phyloP scores from a whole-genome alignment of 1,140 invertebrate genomes.

The Apis laboriosa region DNA sequence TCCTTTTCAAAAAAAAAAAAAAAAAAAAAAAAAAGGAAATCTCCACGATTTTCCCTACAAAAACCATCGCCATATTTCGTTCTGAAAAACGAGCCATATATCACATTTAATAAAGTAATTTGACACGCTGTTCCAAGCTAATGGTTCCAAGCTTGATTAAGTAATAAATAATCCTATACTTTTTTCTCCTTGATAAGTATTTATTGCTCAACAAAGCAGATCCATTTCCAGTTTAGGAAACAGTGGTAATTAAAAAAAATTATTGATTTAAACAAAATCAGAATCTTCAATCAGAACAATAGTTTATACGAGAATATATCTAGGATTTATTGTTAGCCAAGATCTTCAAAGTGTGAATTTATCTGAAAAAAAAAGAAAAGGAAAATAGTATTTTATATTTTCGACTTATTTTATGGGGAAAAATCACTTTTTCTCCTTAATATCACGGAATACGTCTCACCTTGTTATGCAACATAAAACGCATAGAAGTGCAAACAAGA shows the following conservation, averaged over 20 bases:
- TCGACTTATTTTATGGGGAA: not conserved
- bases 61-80: not conserved
- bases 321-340: not conserved
- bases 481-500: not conserved
- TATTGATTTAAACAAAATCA: not conserved
- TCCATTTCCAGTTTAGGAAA: not conserved
- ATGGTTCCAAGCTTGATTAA: not conserved
- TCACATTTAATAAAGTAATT: not conserved
- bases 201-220: not conserved
- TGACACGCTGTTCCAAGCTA: not conserved
- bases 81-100: not conserved
- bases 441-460: not conserved
- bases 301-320: no score
- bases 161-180: not conserved
- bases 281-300: not conserved
- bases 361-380: no score
- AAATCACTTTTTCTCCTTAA: not conserved
- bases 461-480: not conserved
- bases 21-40: no score
- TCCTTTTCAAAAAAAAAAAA: not conserved
- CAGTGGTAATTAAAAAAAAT: not conserved
- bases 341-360: accelerated
- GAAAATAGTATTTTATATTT: no score
- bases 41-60: not conserved
- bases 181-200: not conserved